Conservation (phyloP, 1,140 invertebrate species). For the Drosophila funebris region DNA sequence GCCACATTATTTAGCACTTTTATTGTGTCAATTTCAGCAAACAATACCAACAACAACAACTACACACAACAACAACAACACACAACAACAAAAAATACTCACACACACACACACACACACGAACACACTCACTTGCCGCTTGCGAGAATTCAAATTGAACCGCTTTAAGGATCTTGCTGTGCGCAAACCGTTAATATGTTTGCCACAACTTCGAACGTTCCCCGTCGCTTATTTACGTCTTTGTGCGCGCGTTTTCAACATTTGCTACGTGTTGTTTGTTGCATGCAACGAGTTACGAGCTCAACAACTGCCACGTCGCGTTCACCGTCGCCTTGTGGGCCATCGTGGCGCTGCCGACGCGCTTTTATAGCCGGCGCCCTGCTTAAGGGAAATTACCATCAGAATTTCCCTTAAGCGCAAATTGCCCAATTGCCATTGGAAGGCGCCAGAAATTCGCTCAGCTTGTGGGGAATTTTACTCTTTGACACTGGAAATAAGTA, state of each 20-base stretch:
- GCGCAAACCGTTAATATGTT: slow-evolving; percentile 1
- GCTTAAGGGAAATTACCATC: slow-evolving; percentile 18
- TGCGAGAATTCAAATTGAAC: neutral
- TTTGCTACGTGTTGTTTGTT: neutral
- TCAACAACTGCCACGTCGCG: slow-evolving; percentile 11
- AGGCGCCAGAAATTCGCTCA: neutral
- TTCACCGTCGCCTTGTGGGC: slow-evolving; percentile 31
- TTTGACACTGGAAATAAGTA: slow-evolving; percentile 1
- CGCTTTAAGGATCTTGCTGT: slow-evolving; percentile 6
- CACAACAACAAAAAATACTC: slow-evolving; percentile 14
- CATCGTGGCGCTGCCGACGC: slow-evolving; percentile 13
- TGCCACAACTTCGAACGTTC: neutral
- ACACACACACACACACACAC: slow-evolving; percentile 1
- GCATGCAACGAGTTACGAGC: neutral
- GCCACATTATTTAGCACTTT: slow-evolving; percentile 34
- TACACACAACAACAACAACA: slow-evolving; percentile 23
- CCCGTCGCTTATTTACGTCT: neutral
- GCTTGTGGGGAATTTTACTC: slow-evolving; percentile 3
- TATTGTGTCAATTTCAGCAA: slow-evolving; percentile 20
- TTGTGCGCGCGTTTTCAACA: slow-evolving; percentile 4
- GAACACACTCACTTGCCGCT: neutral
- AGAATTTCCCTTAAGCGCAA: slow-evolving; percentile 16
- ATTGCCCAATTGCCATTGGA: slow-evolving; percentile 15
- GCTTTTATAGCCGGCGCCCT: slow-evolving; percentile 39
- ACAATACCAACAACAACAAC: slow-evolving; percentile 10